Percentiles rank a stretch among this genome's conserved stretches.
These are phyloP conservation scores for Lanius ludovicianus DNA, from an alignment of 2,113 vertebrate species.

Conservation along the genomic window DNA sequence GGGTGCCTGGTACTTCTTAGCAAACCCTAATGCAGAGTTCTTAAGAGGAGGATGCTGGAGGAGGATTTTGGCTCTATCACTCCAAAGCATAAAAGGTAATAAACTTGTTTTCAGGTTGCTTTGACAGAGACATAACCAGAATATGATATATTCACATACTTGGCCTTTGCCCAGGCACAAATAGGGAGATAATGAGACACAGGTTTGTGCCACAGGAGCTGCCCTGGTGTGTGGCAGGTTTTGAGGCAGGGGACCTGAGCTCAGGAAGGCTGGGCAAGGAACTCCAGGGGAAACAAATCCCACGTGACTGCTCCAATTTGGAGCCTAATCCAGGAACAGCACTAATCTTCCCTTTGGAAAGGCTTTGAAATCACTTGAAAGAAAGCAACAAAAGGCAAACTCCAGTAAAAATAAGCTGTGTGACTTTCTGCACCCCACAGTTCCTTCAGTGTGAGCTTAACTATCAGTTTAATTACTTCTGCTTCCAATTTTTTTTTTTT, in stretches of 20 bases:
- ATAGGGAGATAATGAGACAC: background rate
- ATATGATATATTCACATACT: background rate
- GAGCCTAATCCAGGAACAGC: background rate
- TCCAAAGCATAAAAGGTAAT: background rate
- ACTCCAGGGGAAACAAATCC: background rate
- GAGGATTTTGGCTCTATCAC: background rate
- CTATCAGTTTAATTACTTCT: constrained; percentile 63
- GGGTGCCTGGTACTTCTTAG: background rate
- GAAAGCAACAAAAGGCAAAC: constrained; percentile 24
- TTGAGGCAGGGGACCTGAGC: background rate
- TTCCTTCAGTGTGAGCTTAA: constrained; percentile 15
- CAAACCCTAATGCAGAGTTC: background rate
- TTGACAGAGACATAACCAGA: background rate
- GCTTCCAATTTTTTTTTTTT: background rate
- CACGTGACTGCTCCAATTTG: background rate
- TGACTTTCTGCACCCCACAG: background rate
- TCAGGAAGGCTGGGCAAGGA: background rate
- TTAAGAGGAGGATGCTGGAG: background rate
- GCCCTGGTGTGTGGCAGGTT: background rate
- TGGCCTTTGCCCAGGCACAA: background rate
- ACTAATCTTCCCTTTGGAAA: constrained; percentile 21
- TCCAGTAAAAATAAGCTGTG: background rate
- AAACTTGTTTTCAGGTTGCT: background rate
- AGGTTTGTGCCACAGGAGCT: background rate
- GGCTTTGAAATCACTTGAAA: constrained; percentile 41